Conservation (phyloP, 2,888 invertebrate species). For the Fragum sueziense region DNA sequence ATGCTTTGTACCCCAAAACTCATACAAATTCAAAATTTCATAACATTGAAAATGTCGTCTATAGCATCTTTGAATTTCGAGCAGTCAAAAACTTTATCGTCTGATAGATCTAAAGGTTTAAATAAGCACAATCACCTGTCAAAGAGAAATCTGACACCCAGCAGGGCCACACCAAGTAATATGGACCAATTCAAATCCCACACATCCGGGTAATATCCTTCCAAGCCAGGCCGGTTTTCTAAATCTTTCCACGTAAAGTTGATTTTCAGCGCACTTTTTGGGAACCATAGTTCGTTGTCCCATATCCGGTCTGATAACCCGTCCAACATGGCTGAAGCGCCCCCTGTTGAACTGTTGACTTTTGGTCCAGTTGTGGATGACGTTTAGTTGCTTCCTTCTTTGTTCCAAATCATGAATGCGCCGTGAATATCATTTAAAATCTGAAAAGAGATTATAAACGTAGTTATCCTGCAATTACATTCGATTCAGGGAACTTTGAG, state of each 20-base stretch:
- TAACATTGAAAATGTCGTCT: too few species aligned
- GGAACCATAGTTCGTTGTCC: slow-evolving; percentile 48
- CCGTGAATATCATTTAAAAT: too few species aligned
- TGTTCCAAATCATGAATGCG: not conserved
- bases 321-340: not conserved
- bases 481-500: too few species aligned
- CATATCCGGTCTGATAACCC: slow-evolving; percentile 19
- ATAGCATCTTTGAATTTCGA: too few species aligned
- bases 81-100: too few species aligned
- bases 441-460: too few species aligned
- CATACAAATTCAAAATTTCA: too few species aligned
- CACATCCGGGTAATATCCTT: slow-evolving; percentile 45
- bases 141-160: slow-evolving; percentile 28
- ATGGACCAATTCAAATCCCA: slow-evolving; percentile 53
- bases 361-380: not conserved
- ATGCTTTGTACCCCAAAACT: too few species aligned
- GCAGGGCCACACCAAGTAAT: slow-evolving; percentile 29
- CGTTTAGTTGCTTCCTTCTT: not conserved
- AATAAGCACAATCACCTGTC: slow-evolving; percentile 40
- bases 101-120: too few species aligned
- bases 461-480: too few species aligned
- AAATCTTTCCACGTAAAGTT: slow-evolving; percentile 52
- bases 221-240: slow-evolving; percentile 43
- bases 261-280: not conserved
- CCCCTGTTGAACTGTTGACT: too few species aligned